Conservation (phyloP, 92 coral and sea anemone species). For the Zoanthus sociatus region DNA sequence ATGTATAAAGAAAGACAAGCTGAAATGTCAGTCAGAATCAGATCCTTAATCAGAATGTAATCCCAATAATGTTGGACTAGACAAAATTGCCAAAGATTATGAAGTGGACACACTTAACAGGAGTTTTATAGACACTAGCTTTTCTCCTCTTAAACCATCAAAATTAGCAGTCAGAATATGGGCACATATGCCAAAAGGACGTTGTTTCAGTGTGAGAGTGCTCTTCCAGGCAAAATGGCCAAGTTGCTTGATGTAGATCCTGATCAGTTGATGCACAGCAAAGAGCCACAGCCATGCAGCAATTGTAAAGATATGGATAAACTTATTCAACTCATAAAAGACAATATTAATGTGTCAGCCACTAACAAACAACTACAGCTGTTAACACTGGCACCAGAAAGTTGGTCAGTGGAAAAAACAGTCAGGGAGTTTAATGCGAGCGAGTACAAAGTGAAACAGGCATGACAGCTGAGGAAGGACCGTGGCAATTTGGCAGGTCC, state of each 20-base stretch:
- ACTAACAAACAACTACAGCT: conserved; percentile 20
- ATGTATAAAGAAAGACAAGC: conserved; percentile 31
- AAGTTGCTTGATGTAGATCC: background rate
- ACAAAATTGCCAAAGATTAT: conserved; percentile 40
- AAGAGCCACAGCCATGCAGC: conserved; percentile 16
- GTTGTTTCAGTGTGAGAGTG: too few species aligned
- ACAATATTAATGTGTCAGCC: conserved; percentile 5
- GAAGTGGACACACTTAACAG: conserved; percentile 24
- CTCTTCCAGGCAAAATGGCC: too few species aligned
- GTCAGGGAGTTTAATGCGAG: background rate
- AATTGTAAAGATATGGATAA: conserved; percentile 14
- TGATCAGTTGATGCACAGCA: background rate
- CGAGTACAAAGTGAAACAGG: conserved; percentile 22
- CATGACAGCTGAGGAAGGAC: conserved; percentile 19
- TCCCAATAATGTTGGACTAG: background rate
- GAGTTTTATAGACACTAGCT: conserved; percentile 23
- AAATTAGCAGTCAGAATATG: conserved; percentile 21
- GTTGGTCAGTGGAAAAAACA: conserved; percentile 10
- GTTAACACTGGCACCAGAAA: background rate
- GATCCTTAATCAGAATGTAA: conserved; percentile 27
- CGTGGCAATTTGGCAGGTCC: conserved; percentile 44
- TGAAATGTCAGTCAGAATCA: conserved; percentile 21
- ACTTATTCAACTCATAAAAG: conserved; percentile 22
- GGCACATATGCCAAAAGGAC: background rate
- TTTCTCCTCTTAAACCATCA: background rate